Base-by-base conservation (phyloP, 2,888 invertebrate species). In the Galeopsomyia nigrocyanea region DNA sequence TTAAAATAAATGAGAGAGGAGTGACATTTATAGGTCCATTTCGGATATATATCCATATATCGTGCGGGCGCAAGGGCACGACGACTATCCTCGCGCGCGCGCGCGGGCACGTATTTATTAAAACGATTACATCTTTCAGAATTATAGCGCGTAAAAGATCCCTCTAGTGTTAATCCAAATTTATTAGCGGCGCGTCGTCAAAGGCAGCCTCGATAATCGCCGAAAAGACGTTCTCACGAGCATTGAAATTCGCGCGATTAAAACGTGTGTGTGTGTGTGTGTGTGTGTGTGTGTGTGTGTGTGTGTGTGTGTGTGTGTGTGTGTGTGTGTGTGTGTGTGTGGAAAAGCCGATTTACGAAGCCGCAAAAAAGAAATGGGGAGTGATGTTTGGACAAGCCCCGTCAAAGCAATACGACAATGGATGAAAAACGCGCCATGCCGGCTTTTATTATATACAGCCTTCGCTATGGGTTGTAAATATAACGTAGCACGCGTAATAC, bases 261-360 rank as follows among this genome's bases (percentile, higher is more conserved):
- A 5, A 26, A 2, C 5, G 26, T 3, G 26, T 10, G 53, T 26
- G 49, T 16, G 53, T 60, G 17, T 62, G 19, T 5, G 17, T 9
- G 13, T 61, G 57, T 57, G n/a, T n/a, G n/a, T n/a, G n/a, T n/a
- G n/a, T n/a, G n/a, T n/a, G n/a, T n/a, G n/a, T n/a, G n/a, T n/a
- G n/a, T n/a, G n/a, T n/a, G n/a, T n/a, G n/a, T n/a, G n/a, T n/a
- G n/a, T n/a, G n/a, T n/a, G n/a, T n/a, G n/a, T n/a, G n/a, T n/a
- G n/a, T n/a, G n/a, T n/a, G n/a, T n/a, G n/a, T n/a, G n/a, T n/a
- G n/a, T n/a, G 3, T 26, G 26, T 3, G 26, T 10, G 53, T 26
- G 49, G 67, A n/a, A 68, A 72, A 68, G 60, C 72, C 22, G 68
- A 73, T 73, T 73, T 75, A 73, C 64, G 58, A 75, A 66, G 72